Evolutionary conservation across 1,140 invertebrate species (phyloP), one percentile per base, ranked within the genome.

Genomic region (Drosophila burlai): DNA sequence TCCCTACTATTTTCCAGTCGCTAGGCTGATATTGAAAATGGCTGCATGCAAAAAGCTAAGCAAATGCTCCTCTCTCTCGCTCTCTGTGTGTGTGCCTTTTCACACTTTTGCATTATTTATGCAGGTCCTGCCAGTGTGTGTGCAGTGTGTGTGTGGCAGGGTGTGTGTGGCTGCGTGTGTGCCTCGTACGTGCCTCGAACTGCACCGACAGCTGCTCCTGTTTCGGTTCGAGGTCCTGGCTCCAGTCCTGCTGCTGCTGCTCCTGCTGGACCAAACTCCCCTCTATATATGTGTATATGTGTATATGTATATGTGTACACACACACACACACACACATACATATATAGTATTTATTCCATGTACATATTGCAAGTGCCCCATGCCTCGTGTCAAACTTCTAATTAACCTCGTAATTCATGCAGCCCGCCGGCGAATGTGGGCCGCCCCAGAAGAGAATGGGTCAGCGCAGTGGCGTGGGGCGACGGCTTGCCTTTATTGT

Each of bases 1-100:
- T 21, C 40, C 18, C 16, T 66, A 45, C 46, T 29, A 29, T 43
- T 38, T 45, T 26, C 55, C 46, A 62, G 60, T 61, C 49, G 36
- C 68, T 60, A 79, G 68, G 75, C 72, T 81, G 72, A 84, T 84
- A 83, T 83, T 84, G 81, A 83, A 76, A 81, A 77, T 47, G 64
- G 60, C 52, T 50, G 69, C 29, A 29, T 67, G 65, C 62, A 42
- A 50, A 50, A 67, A 72, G 68, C 68, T 71, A 71, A 72, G 69
- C 69, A 72, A 72, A 72, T 59, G 69, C 58, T 58, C 10, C 26
- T 11, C 24, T 40, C 21, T 36, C 18, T 50, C 36, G n/a, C 16
- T 40, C 9, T 29, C 8, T 31, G 31, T 31, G 58, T 65, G 57
- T 63, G 58, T 75, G 68, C 50, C 59, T 76, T 75, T 76, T 75